Base-by-base conservation (phyloP, 2,113 vertebrate genomes). In the Struthio camelus region DNA sequence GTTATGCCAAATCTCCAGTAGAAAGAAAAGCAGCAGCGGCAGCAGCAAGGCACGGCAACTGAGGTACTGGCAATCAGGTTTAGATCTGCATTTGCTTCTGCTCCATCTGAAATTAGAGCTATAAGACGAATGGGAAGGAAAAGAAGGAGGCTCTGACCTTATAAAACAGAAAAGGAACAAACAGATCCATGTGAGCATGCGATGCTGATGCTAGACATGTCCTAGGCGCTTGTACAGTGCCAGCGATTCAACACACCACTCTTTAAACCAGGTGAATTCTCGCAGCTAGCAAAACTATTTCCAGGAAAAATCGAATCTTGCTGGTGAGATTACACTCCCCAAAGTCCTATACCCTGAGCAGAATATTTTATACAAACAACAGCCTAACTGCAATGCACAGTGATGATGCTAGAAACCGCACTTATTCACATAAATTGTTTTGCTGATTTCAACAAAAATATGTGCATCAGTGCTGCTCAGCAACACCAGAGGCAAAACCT, bases 271-370 rank as follows among this genome's bases (percentile, higher is more conserved):
- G 23, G 59, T 73, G 87, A 84, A 89, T 91, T 84, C 85, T 51
- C 83, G 19, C 50, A 88, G 70, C 86, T 58, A 91, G 18, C n/a
- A 92, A 89, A 77, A 90, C 70, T 89, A 77, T 85, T 92, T 96
- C 86, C 69, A 71, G 85, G 80, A 96, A 96, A 94, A 61, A 51
- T 61, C 56, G 76, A 84, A 93, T 86, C 77, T 87, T 67, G 24
- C 46, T 78, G 48, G 38, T 83, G 66, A 72, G 70, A 93, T 87
- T 90, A 94, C 3, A 1, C n/a, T 82, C 27, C 53, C 44, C 10
- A 90, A 86, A 94, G 46, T 62, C 36, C 50, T 67, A 28, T 27
- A 72, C 2, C 4, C 28, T 72, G 19, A 54, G 17, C 5, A 2
- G 46, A 89, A 79, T 5, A 61, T 32, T 79, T 93, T 56, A 65